Evolutionary conservation across 1,140 invertebrate genomes (phyloP).

Genomic region (Harpegnathos saltator): DNA sequence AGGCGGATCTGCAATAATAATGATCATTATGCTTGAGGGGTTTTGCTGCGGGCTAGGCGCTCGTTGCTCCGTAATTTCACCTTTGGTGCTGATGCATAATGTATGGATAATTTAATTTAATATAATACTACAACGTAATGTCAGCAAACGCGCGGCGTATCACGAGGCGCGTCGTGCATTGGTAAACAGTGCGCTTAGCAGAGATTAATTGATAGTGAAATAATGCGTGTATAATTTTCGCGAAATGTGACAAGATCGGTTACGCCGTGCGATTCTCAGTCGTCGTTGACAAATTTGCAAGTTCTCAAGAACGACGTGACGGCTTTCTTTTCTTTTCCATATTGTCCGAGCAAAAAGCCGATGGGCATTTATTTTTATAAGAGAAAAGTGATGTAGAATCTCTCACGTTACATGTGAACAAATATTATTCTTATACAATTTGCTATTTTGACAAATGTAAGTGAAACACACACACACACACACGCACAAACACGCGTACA

Average conservation of each 20-base stretch:
- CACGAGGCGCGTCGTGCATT: not conserved
- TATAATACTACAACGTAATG: conserved; percentile 46
- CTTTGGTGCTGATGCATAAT: conserved; percentile 52
- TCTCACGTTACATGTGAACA: not conserved
- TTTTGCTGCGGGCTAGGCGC: conserved; percentile 13
- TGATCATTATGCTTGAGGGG: conserved; percentile 45
- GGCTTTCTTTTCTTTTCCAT: too few species aligned
- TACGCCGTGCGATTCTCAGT: not conserved
- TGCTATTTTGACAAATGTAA: not conserved
- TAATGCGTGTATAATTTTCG: not conserved
- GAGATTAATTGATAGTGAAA: conserved; percentile 36
- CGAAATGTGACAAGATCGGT: not conserved
- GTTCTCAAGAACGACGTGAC: not conserved
- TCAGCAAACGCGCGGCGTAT: conserved; percentile 39
- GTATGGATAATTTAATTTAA: conserved; percentile 58
- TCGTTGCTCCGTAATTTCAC: conserved; percentile 37
- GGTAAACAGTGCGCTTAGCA: conserved; percentile 23
- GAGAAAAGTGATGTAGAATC: too few species aligned
- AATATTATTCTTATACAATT: not conserved
- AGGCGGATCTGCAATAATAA: conserved; percentile 55
- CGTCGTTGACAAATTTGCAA: not conserved
- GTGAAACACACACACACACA: not conserved
- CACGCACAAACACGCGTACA: not conserved
- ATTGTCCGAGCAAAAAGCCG: too few species aligned
- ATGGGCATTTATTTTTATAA: too few species aligned